phyloP scores from a whole-genome alignment of 2,888 invertebrate species.

The Pocota personata region DNA sequence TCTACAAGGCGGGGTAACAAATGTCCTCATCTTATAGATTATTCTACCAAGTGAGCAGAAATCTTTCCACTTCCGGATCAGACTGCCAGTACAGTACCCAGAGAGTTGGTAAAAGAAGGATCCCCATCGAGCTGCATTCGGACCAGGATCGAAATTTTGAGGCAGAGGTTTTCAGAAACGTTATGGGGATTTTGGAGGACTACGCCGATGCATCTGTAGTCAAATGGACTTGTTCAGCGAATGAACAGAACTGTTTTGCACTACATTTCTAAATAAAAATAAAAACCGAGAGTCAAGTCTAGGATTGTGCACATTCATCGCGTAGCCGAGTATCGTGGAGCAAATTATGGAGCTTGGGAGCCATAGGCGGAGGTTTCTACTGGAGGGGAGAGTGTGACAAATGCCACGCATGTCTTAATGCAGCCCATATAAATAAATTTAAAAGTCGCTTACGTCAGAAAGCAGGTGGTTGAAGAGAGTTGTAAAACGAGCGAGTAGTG shows the following conservation, averaged over 20 bases:
- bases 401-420: neutral
- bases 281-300: neutral
- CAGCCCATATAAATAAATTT: too few relatives aligned
- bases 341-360: neutral
- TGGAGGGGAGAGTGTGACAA: neutral
- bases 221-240: neutral
- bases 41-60: neutral
- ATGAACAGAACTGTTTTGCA: neutral
- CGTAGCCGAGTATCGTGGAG: neutral
- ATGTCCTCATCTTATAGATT: too few relatives aligned
- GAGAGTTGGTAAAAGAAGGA: neutral
- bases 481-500: too few relatives aligned
- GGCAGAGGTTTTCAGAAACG: neutral
- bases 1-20: too few relatives aligned
- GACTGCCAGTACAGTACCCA: neutral
- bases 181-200: neutral
- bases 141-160: neutral
- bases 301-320: conserved; percentile 23
- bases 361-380: neutral
- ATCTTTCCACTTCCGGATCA: conserved; percentile 4
- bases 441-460: too few relatives aligned
- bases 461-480: too few relatives aligned
- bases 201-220: conserved; percentile 13
- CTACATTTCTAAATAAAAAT: neutral
- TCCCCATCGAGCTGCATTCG: neutral